Base-by-base conservation (phyloP, 2,797 vertebrate genomes). In the Podargus strigoides region DNA sequence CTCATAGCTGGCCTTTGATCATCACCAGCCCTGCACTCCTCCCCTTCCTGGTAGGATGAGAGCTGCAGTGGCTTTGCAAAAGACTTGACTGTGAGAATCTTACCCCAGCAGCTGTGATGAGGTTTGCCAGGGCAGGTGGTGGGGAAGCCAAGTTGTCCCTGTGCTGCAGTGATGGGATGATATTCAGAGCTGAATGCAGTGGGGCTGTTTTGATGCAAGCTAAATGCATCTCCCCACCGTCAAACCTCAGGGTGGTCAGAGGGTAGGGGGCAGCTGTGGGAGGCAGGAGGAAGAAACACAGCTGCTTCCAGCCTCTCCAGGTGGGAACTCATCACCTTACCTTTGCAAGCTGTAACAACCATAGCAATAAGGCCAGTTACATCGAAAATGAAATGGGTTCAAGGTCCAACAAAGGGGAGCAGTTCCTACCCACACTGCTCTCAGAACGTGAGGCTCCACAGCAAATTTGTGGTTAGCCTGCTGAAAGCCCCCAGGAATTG, bases 1-100 rank as follows among this genome's bases (percentile, higher is more conserved):
- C 87, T 97, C 97, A 95, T 9, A 27, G 49, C 42, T 9, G 11
- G 73, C 83, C 92, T 95, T 77, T 96, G 95, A 94, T 90, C 77
- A 93, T n/a, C 50, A 19, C 59, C 85, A 78, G 73, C 7, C 79
- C 89, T 41, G 87, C 68, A n/a, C 46, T 63, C 56, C 3, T 8
- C 7, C 26, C 68, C 56, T 88, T 74, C 76, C 46, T 4, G 23
- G 37, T 79, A 60, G 55, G 58, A 75, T 10, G 24, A 94, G 83
- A 88, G 89, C 82, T 21, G 44, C 27, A 0, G 34, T 34, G 85
- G 55, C 37, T 46, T 30, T 13, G 37, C 62, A 52, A 80, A 93
- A 78, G 55, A 36, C 74, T 80, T 59, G 67, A 24, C 70, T 81
- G 42, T 2, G 12, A 85, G 76, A 55, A 53, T 46, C 55, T 39